Conservation (phyloP, 2,113 vertebrate species). For the Gambusia holbrooki region DNA sequence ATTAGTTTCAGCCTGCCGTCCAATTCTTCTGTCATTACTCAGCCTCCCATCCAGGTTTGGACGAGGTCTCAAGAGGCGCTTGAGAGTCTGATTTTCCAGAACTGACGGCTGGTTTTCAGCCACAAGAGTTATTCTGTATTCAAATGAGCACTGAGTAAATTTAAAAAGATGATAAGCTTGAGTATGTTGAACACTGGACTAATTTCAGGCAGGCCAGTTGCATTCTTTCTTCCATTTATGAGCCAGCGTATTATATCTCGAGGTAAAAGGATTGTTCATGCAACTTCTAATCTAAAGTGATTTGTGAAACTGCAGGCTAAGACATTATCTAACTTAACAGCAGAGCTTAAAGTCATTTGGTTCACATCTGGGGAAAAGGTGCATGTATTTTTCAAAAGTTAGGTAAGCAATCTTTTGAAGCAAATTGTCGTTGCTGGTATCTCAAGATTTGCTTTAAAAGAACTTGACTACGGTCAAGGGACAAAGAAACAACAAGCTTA, state of each 20-base stretch:
- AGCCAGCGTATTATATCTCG: background rate
- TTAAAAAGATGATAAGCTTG: background rate
- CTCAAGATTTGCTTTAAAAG: too few relatives aligned
- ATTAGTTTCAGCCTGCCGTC: slow-evolving; percentile 56
- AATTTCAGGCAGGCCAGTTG: background rate
- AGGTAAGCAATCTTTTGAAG: too few relatives aligned
- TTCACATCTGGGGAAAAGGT: too few relatives aligned
- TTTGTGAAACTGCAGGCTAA: background rate
- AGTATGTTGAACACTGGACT: background rate
- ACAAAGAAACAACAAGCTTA: too few relatives aligned
- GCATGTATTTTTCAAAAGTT: too few relatives aligned
- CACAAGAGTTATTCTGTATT: background rate
- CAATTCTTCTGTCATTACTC: slow-evolving; percentile 55
- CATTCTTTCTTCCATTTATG: background rate
- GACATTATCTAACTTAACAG: background rate
- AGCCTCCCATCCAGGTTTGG: slow-evolving; percentile 24
- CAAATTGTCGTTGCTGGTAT: too few relatives aligned
- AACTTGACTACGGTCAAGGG: too few relatives aligned
- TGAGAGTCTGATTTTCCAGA: slow-evolving; percentile 36
- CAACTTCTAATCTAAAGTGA: background rate
- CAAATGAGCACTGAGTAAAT: background rate
- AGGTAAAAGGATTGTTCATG: background rate
- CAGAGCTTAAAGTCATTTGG: too few relatives aligned
- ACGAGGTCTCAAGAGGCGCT: background rate
- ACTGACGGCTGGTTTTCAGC: background rate